Evolutionary conservation across 2,888 invertebrate genomes (phyloP), one percentile per base, ranked within the genome.

Genomic region (Poecilobothrus nobilitatus): DNA sequence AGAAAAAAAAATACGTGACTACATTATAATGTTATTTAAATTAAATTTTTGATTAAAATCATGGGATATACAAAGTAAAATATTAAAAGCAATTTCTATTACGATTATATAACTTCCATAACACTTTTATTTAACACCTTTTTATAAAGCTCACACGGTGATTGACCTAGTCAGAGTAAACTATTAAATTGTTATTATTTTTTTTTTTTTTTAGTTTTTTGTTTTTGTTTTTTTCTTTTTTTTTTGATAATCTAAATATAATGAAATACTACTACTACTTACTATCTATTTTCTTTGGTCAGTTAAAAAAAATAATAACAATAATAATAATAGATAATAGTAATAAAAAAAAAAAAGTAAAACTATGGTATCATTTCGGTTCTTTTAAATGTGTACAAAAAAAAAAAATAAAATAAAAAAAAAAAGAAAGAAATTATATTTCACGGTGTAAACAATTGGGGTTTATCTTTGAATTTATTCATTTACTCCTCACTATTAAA

Each of bases 361-460:
- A 41, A 41, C 2, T 41, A 15, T 41, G 41, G 41, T 41, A 41
- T 15, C 12, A 15, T 41, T 15, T 41, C 15, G 15, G 15, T 2
- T 12, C 41, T 27, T 27, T 41, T 41, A 41, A 41, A 41, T 15
- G 2, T 12, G 7, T 12, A 41, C 41, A 12, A 53, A 53, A 53
- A 53, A 18, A 53, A 18, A n/a, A 6, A 18, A 53, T 4, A 53
- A 53, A 53, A 53, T 12, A 53, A 1, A 6, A 18, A 18, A 18
- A 18, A 53, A 18, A 15, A 53, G 15, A 53, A 53, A 53, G 53
- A 53, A 53, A 53, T 53, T 53, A 53, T 53, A 53, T 53, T 53
- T 53, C 18, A 53, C 53, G 53, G 53, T 53, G 53, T 18, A 53
- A 53, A 53, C 53, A 53, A 53, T 53, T 53, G 53, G 53, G 53